Percentiles rank a stretch among this genome's conserved stretches.
Evolutionary conservation across 2,797 vertebrate genomes (phyloP).

Genomic region (Anableps anableps): DNA sequence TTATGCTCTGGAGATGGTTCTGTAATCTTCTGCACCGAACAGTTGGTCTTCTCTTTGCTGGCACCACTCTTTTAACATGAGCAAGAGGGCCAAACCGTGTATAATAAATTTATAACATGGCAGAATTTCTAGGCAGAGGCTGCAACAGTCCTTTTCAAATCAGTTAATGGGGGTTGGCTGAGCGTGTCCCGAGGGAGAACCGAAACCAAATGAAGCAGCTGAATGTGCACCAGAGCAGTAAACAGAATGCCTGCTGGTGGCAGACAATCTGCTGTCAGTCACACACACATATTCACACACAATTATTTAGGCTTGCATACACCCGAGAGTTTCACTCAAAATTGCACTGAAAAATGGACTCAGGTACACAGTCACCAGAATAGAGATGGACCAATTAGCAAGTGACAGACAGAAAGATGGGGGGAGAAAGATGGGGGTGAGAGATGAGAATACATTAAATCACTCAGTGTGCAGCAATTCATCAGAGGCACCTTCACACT

Average conservation of each 20-base stretch:
- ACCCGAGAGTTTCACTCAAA: slow-evolving; percentile 20
- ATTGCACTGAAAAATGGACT: slow-evolving; percentile 9
- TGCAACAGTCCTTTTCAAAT: slow-evolving; percentile 51
- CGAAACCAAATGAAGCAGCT: slow-evolving; percentile 64
- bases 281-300: slow-evolving; percentile 21
- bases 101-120: slow-evolving; percentile 46
- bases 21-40: not conserved
- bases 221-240: slow-evolving; percentile 62
- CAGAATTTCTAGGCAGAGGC: slow-evolving; percentile 32
- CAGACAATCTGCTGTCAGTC: slow-evolving; percentile 68
- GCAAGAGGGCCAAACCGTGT: slow-evolving; percentile 21
- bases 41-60: not conserved
- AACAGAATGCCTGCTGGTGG: slow-evolving; percentile 64
- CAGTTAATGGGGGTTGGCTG: slow-evolving; percentile 58
- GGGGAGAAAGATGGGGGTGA: slow-evolving; percentile 12
- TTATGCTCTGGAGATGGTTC: not conserved
- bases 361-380: slow-evolving; percentile 41
- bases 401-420: slow-evolving; percentile 44
- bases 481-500: slow-evolving; percentile 53
- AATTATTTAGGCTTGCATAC: slow-evolving; percentile 23
- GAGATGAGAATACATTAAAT: slow-evolving; percentile 52
- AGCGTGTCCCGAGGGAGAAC: slow-evolving; percentile 47
- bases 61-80: slow-evolving; percentile 12
- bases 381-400: slow-evolving; percentile 77
- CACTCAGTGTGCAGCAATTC: slow-evolving; percentile 30